Base-by-base conservation (phyloP, 2,797 vertebrate species). In the Bradypodion pumilum region DNA sequence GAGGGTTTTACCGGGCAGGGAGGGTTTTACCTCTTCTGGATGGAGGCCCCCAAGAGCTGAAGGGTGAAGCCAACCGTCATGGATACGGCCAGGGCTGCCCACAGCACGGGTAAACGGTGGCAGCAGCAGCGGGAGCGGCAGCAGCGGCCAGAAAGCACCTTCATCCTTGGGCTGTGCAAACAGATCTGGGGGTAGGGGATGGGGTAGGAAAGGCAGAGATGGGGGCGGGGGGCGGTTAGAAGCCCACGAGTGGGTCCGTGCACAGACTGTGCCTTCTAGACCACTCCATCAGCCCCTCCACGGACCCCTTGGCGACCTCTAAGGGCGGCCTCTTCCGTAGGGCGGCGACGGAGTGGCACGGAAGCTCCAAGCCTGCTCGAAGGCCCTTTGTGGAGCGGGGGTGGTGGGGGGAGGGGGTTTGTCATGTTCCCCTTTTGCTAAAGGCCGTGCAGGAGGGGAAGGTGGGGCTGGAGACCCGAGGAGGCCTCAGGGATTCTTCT, bases 41-140 rank as follows among this genome's bases (percentile, higher is more conserved):
- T 96, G 90, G 97, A 96, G 49, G 96, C 94, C 35, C 97, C 97
- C 84, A 97, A 92, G 77, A 98, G 94, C 93, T 98, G 98, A 49
- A 97, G 94, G 0, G 96, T 95, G 84, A 99, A 97, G 46, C 95
- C 97, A 1, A 98, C 95, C 85, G 95, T 96, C 93, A 97, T 95
- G 37, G 97, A 97, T 84, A 97, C 88, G 60, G 97, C 94, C 89
- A 98, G 93, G 4, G 96, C 97, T 4, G 89, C 89, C 87, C 91
- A 91, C 49, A 95, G 90, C 40, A 86, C 85, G 65, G 86, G 89
- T 70, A 92, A 87, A 40, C 87, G 90, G 76, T 60, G 73, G 59
- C 83, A 35, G 13, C 60, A 21, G 60, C 74, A 78, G 40, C 40
- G n/a, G n/a, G n/a, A n/a, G 91, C 94, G 87, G 80, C 76, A 74